These are phyloP conservation scores for Arrhopalites spinosus DNA, from an alignment of 2,888 invertebrate genomes.

Conservation along the genomic window DNA sequence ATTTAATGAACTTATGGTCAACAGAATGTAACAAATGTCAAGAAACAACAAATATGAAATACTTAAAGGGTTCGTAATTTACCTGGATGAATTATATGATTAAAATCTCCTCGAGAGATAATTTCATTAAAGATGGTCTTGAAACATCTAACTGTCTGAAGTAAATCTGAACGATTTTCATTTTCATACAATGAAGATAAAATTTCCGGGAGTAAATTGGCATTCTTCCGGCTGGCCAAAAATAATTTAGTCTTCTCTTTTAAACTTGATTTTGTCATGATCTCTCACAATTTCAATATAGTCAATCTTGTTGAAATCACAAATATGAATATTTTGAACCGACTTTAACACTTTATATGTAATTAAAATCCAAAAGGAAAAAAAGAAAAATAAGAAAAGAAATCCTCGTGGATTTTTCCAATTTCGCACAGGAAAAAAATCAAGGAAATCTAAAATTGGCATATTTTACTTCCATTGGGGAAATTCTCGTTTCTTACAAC, in stretches of 20 bases:
- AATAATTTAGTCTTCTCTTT: conserved; percentile 27
- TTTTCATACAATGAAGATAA: conserved; percentile 15
- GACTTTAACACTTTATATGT: too few relatives aligned
- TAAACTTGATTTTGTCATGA: conserved; percentile 4
- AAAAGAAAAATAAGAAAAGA: too few relatives aligned
- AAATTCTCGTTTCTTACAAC: too few relatives aligned
- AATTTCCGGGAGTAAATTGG: conserved; percentile 26
- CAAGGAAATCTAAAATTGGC: too few relatives aligned
- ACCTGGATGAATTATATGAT: conserved; percentile 12
- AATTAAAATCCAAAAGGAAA: too few relatives aligned
- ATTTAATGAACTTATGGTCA: background rate
- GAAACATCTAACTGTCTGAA: conserved; percentile 16
- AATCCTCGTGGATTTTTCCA: too few relatives aligned
- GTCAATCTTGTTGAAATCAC: background rate
- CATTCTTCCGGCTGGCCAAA: conserved; percentile 24
- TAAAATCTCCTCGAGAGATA: conserved; percentile 57
- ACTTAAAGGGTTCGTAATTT: background rate
- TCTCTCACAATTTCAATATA: too few relatives aligned
- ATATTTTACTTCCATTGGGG: too few relatives aligned
- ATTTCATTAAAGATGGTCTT: conserved; percentile 57
- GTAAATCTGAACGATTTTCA: background rate
- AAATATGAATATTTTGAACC: too few relatives aligned
- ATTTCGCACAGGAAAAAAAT: too few relatives aligned
- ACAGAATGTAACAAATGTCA: too few relatives aligned
- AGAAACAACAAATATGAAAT: too few relatives aligned